Evolutionary conservation across 1,140 invertebrate genomes (phyloP), one percentile per base, ranked within the genome.

Genomic region (Pseudachorutes palmiensis): DNA sequence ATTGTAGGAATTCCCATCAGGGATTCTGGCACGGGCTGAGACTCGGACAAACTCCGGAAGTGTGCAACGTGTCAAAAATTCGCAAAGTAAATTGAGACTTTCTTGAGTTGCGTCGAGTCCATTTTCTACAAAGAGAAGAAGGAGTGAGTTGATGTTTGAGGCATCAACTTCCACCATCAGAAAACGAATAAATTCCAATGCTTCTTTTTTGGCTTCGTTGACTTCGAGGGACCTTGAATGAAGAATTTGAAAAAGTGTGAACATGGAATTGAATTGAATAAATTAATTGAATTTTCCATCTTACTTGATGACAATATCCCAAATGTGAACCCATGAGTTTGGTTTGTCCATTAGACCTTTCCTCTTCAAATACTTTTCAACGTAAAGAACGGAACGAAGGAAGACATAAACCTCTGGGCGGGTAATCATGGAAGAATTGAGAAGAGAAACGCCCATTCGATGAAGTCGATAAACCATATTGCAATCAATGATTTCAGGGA

Each of bases 261-360:
- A 9, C 19, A 5, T 41, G 36, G 5, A 9, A 5, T 9, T 41
- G 5, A 19, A 41, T 41, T 9, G 19, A 41, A 41, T 41, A 9
- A 14, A 14, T 3, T 14, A 5, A 55, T 12, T 55, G 24, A 55
- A 12, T n/a, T 55, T 55, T 9, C 9, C 31, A 28, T 19, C 61
- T 63, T 65, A 70, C 67, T 65, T 68, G 2, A 69, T 59, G 0
- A 36, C 31, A 28, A 62, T 57, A 69, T 70, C 67, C 71, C 71
- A 73, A 62, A 73, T 32, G 19, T 41, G n/a, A 29, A 61, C 32
- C 71, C 71, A 73, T 1, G 62, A 33, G 0, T 45, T 28, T 14
- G 41, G 9, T 59, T 19, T 55, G n/a, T 64, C 48, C 48, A 68
- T 59, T 2, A 65, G 9, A 0, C 62, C 36, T 22, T 63, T 41